A percentile compares a stretch with the other conserved stretches of the same genome.
Conservation (phyloP, 1,140 invertebrate genomes). For the Eufriesea mexicana region DNA sequence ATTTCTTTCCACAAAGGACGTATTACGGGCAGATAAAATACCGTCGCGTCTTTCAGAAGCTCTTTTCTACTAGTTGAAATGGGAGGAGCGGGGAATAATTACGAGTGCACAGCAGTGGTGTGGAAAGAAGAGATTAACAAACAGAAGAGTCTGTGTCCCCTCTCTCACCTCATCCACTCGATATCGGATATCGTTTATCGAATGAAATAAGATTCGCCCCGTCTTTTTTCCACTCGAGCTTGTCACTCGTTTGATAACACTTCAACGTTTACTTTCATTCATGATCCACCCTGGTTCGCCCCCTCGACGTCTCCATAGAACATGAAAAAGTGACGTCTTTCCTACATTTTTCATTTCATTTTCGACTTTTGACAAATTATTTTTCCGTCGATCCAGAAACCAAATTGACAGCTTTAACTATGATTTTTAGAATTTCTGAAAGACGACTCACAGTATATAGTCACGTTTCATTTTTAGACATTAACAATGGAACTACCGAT, state of each 20-base stretch:
- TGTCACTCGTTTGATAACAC: background rate
- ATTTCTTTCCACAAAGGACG: constrained; percentile 34
- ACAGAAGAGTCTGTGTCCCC: constrained; percentile 24
- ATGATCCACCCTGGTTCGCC: too few relatives aligned
- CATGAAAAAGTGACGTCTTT: too few relatives aligned
- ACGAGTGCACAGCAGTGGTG: constrained; percentile 10
- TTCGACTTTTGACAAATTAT: too few relatives aligned
- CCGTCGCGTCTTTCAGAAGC: constrained; percentile 29
- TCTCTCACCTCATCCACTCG: constrained; percentile 5
- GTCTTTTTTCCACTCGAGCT: background rate
- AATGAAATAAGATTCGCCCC: constrained; percentile 13
- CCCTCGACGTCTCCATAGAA: too few relatives aligned
- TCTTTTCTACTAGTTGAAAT: constrained; percentile 12
- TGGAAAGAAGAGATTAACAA: constrained; percentile 41
- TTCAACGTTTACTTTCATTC: too few relatives aligned
- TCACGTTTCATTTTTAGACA: too few relatives aligned
- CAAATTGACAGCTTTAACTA: too few relatives aligned
- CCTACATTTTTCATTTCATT: too few relatives aligned
- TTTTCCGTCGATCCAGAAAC: too few relatives aligned
- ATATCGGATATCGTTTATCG: constrained; percentile 41
- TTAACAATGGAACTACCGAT: too few relatives aligned
- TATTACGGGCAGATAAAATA: constrained; percentile 39
- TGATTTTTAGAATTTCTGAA: too few relatives aligned
- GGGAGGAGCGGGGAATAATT: constrained; percentile 15
- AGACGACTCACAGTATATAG: too few relatives aligned